Percentiles rank a stretch among this genome's conserved stretches.
These are phyloP conservation scores for Chymomyza amoena DNA, from an alignment of 2,888 invertebrate genomes.

Conservation along the genomic window DNA sequence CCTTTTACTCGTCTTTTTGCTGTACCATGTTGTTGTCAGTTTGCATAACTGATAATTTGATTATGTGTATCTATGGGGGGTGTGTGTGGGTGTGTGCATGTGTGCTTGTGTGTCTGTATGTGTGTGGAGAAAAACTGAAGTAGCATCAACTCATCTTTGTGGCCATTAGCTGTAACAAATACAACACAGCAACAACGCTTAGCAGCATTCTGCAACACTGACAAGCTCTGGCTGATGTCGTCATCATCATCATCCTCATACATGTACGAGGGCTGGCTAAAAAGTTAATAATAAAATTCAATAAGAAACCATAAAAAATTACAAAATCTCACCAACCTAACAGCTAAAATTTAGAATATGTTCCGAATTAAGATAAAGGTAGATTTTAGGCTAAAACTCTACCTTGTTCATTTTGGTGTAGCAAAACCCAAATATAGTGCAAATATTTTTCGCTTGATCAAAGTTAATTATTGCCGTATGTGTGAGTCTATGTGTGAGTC, in stretches of 20 bases:
- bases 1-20: neutral
- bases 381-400: too few relatives aligned
- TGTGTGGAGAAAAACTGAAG: neutral
- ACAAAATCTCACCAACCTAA: too few relatives aligned
- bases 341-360: too few relatives aligned
- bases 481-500: too few relatives aligned
- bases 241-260: neutral
- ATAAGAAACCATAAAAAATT: too few relatives aligned
- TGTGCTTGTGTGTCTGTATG: neutral
- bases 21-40: slow-evolving; percentile 10
- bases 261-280: neutral
- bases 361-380: too few relatives aligned
- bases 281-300: too few relatives aligned
- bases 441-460: too few relatives aligned
- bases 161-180: neutral
- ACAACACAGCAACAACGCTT: neutral
- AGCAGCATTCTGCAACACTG: neutral
- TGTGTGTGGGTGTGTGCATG: slow-evolving; percentile 18
- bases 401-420: too few relatives aligned
- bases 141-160: slow-evolving; percentile 1
- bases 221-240: neutral
- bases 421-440: too few relatives aligned
- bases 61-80: slow-evolving; percentile 34
- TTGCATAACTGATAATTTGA: slow-evolving; percentile 63
- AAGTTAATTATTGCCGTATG: too few relatives aligned